Conservation (phyloP, 2,113 vertebrate genomes). For the Aldabrachelys gigantea region DNA sequence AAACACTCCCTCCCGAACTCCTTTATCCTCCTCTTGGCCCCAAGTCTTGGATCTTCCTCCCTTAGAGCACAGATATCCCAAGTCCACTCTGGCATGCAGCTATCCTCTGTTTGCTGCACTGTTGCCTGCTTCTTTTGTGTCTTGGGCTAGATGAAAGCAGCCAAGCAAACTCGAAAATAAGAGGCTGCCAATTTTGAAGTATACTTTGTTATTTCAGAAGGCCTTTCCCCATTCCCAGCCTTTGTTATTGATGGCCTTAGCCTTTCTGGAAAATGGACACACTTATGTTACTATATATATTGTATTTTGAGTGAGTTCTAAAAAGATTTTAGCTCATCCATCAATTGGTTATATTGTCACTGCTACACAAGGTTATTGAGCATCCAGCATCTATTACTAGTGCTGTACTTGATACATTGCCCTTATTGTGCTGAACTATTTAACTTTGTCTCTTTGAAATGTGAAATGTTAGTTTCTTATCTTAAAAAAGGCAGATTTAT, state of each 20-base stretch:
- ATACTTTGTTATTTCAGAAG: conserved; percentile 38
- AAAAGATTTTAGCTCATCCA: conserved; percentile 65
- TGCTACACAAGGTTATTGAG: conserved; percentile 51
- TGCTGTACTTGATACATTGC: conserved; percentile 50
- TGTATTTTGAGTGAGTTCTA: conserved; percentile 55
- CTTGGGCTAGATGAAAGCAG: neutral
- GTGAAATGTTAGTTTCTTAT: conserved; percentile 43
- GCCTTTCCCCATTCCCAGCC: neutral
- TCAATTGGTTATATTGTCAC: conserved; percentile 70
- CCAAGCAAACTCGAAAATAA: neutral
- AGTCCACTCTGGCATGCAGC: accelerated
- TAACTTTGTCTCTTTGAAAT: conserved; percentile 60
- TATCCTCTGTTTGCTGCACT: neutral
- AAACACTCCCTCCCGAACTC: neutral
- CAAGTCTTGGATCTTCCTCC: neutral
- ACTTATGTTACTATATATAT: neutral
- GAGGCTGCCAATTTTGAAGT: neutral
- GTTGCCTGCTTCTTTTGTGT: neutral
- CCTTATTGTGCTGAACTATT: conserved; percentile 37
- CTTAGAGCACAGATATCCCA: neutral
- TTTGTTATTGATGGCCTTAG: conserved; percentile 33
- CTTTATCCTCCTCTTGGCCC: neutral
- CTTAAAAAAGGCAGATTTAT: conserved; percentile 20
- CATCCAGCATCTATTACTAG: conserved; percentile 38
- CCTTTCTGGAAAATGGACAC: conserved; percentile 49